A percentile compares a stretch with the other conserved stretches of the same genome.
These are phyloP conservation scores for Perccottus glenii DNA, from an alignment of 2,113 vertebrate species.

Conservation along the genomic window DNA sequence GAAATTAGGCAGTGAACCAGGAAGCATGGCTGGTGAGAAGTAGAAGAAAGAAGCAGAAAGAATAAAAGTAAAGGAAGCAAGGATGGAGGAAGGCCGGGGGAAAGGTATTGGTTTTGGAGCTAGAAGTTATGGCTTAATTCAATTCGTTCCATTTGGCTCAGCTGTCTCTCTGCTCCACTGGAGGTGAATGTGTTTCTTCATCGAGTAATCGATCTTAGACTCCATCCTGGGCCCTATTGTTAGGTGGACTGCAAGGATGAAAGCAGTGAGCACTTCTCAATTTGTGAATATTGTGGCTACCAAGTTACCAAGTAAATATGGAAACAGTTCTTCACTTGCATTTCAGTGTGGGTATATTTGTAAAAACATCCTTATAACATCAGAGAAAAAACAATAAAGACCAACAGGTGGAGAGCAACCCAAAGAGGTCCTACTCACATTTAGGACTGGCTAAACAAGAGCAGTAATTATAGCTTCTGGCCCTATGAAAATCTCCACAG, in stretches of 20 bases:
- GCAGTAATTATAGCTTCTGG: no score
- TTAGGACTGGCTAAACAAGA: no score
- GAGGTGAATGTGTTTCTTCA: constrained; percentile 69
- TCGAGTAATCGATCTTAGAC: constrained; percentile 70
- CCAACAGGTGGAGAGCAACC: no score
- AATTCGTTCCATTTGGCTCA: constrained; percentile 74
- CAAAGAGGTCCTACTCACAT: no score
- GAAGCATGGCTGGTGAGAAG: background rate
- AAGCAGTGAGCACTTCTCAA: constrained; percentile 13
- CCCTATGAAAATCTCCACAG: no score
- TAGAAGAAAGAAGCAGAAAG: constrained; percentile 19
- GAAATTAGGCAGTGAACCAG: constrained; percentile 9
- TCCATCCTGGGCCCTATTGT: constrained; percentile 43
- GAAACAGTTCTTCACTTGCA: no score
- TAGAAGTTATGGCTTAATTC: constrained; percentile 73
- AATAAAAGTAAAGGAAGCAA: constrained; percentile 36
- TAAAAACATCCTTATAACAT: no score
- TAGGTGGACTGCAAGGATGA: constrained; percentile 35
- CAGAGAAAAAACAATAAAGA: no score
- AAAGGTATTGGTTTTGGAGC: constrained; percentile 57
- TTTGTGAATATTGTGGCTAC: background rate
- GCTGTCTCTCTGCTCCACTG: constrained; percentile 70
- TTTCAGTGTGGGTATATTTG: no score
- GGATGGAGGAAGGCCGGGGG: constrained; percentile 20
- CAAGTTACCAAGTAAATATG: no score